These are phyloP conservation scores for Ivindomyrus marchei DNA, from an alignment of 2,113 vertebrate species.

Conservation along the genomic window DNA sequence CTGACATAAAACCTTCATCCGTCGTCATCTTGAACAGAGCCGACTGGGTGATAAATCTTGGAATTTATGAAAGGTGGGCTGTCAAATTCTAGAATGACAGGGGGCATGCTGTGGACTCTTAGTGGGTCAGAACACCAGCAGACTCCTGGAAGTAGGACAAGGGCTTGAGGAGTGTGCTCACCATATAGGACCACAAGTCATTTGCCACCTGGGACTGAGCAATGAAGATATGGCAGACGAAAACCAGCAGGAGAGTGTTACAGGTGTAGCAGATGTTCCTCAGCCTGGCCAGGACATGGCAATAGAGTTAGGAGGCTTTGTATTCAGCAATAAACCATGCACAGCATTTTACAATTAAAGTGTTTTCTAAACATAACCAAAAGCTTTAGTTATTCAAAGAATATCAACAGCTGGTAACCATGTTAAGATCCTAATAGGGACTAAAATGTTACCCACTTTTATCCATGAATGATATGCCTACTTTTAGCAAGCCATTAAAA, in stretches of 20 bases:
- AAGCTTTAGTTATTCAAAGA: background rate
- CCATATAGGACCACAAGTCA: slow-evolving; percentile 92
- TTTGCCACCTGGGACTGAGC: slow-evolving; percentile 87
- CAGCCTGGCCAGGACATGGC: slow-evolving; percentile 58
- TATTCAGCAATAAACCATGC: background rate
- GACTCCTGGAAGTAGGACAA: slow-evolving; percentile 82
- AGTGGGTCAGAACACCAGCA: slow-evolving; percentile 80
- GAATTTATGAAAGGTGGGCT: background rate
- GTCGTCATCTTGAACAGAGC: background rate
- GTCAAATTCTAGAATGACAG: background rate
- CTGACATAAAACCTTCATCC: background rate
- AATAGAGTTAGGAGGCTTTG: slow-evolving; percentile 17
- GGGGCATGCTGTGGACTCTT: slow-evolving; percentile 17
- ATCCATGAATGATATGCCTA: background rate
- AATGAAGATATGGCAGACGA: slow-evolving; percentile 89
- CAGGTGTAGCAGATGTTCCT: slow-evolving; percentile 85
- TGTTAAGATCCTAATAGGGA: background rate
- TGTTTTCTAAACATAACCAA: background rate
- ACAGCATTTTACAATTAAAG: background rate
- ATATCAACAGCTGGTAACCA: background rate
- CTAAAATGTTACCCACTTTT: background rate
- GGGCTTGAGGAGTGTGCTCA: slow-evolving; percentile 76
- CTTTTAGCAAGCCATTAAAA: background rate
- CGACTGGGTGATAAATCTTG: background rate
- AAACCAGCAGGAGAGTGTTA: slow-evolving; percentile 78